Percentiles rank a stretch among this genome's conserved stretches.
Conservation (phyloP, 2,888 invertebrate species). For the Frankliniella fusca region DNA sequence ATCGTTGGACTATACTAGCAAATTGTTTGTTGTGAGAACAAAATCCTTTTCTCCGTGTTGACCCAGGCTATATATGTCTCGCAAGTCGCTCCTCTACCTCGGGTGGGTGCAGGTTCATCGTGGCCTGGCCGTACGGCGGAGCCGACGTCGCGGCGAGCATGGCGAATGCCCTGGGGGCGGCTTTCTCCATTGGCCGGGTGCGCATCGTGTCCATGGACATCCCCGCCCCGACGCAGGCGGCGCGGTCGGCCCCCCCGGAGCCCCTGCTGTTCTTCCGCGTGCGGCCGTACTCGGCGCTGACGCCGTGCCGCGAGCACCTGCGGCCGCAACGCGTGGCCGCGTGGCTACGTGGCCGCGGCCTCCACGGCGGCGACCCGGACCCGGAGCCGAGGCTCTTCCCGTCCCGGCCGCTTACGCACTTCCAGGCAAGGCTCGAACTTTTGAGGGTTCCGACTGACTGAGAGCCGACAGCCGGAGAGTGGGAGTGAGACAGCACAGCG, state of each 20-base stretch:
- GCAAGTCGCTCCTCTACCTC: no score
- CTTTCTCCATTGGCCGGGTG: background rate
- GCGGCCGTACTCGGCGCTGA: slow-evolving; percentile 6
- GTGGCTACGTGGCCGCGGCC: background rate
- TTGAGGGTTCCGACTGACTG: no score
- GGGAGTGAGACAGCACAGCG: no score
- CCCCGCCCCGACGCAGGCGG: background rate
- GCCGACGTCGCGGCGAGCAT: background rate
- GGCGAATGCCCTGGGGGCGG: background rate
- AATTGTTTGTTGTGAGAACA: no score
- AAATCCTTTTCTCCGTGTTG: no score
- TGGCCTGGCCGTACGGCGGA: background rate
- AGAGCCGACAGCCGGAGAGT: no score
- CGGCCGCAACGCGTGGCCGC: background rate
- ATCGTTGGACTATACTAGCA: no score
- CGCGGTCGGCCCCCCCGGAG: background rate
- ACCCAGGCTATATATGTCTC: no score
- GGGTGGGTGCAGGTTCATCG: slow-evolving; percentile 1
- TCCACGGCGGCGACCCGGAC: background rate
- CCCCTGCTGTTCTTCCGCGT: background rate
- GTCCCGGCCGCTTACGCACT: background rate
- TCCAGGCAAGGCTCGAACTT: no score
- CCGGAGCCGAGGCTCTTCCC: background rate
- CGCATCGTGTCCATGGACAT: slow-evolving; percentile 3
- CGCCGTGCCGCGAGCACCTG: background rate